Base-by-base conservation (phyloP, 2,888 invertebrate species). In the Glaucopsyche alexis region DNA sequence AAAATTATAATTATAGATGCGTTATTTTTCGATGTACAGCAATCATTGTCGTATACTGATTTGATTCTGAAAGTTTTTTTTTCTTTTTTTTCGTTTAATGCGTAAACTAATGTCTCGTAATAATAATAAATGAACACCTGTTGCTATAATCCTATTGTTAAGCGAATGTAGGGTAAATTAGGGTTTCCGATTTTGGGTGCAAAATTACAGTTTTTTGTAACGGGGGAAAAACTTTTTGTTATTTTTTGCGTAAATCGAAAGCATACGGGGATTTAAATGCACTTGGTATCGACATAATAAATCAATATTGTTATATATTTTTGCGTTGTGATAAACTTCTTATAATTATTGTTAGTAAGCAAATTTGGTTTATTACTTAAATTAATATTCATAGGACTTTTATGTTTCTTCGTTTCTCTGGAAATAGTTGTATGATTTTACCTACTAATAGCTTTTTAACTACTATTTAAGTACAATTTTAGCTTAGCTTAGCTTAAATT, bases 21-120 rank as follows among this genome's bases (percentile, higher is more conserved):
- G 86, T 89, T 87, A 86, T 87, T 87, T 88, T 91, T 87, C 85
- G 85, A 87, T 84, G 60, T 85, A 87, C 85, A 85, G 88, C 88
- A 91, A 90, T 91, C 87, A 91, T 90, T 93, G 92, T 92, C 90
- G 91, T 92, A 89, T 89, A 91, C 90, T 85, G 90, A 92, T 92
- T 92, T 92, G 92, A 91, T 92, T 92, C 90, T 86, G 84, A 87
- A 87, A 83, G 84, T 80, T 82, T 85, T 87, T 88, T 90, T 85
- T 82, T 84, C 86, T 87, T 90, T 85, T 83, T 81, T 87, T 85
- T 82, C 80, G 79, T 84, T 84, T 87, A 87, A 87, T 88, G 86
- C 88, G 85, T 87, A 85, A 89, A 88, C 89, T 90, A 90, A 90
- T 90, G 90, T 88, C 88, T 88, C 83, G 87, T 91, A 86, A 88